Conservation (phyloP, 2,113 vertebrate species). For the Calyptomena viridis region DNA sequence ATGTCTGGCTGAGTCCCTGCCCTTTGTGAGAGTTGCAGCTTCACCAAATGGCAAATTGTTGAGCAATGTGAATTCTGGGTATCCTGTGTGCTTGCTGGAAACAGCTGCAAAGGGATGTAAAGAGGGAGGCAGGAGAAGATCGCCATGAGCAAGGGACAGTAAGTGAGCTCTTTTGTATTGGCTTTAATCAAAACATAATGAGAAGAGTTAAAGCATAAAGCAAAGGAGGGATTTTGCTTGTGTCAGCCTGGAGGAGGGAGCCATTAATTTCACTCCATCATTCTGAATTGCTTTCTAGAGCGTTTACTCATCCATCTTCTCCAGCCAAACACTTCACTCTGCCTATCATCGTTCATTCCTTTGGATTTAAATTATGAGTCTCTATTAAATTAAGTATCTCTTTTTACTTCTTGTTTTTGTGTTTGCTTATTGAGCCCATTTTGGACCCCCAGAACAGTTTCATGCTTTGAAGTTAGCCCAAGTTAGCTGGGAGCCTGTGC, state of each 20-base stretch:
- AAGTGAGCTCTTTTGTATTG: neutral
- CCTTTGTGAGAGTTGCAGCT: neutral
- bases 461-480: neutral
- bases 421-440: neutral
- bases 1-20: neutral
- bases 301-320: slow-evolving; percentile 14
- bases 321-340: slow-evolving; percentile 16
- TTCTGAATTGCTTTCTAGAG: slow-evolving; percentile 24
- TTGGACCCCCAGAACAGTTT: neutral
- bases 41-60: neutral
- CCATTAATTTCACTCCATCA: slow-evolving; percentile 38
- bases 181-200: slow-evolving; percentile 42
- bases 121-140: neutral
- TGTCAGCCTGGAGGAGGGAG: slow-evolving; percentile 43
- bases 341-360: neutral
- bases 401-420: neutral
- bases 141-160: neutral
- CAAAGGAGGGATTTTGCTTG: slow-evolving; percentile 28
- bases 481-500: neutral
- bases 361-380: neutral
- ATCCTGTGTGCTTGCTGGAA: neutral
- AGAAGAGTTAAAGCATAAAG: neutral
- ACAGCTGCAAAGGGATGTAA: neutral
- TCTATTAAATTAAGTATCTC: neutral
- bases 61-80: neutral